phyloP scores from a whole-genome alignment of 2,888 invertebrate genomes.

The Eupsilia transversa region DNA sequence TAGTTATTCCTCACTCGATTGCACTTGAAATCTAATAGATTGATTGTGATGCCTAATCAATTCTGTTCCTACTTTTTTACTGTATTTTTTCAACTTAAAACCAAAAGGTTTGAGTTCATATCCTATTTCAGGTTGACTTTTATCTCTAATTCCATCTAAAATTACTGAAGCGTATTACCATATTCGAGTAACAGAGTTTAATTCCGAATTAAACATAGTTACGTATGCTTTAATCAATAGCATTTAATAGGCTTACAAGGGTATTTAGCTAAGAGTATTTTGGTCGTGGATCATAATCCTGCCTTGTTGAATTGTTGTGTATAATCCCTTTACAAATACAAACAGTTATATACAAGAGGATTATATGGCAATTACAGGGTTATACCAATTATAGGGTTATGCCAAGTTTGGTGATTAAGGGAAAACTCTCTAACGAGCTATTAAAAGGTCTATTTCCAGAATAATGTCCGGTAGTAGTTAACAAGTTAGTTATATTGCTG shows the following conservation, averaged over 20 bases:
- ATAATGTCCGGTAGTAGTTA: not conserved
- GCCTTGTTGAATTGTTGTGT: conserved; percentile 19
- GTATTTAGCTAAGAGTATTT: conserved; percentile 1
- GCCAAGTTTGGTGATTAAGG: conserved; percentile 14
- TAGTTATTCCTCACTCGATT: not conserved
- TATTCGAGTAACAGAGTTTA: conserved; percentile 6
- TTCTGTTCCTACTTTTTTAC: not conserved
- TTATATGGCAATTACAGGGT: conserved; percentile 17
- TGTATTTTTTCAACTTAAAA: not conserved
- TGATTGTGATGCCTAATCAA: not conserved
- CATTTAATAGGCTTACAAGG: conserved; percentile 23
- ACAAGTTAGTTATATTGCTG: not conserved
- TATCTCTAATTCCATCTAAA: not conserved
- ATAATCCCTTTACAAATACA: conserved; percentile 36
- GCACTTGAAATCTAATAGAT: not conserved
- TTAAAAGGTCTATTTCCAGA: conserved; percentile 11
- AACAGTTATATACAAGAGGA: conserved; percentile 30
- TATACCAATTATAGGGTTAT: conserved; percentile 19
- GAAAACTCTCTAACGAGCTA: not conserved
- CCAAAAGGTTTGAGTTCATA: not conserved
- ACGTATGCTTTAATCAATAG: conserved; percentile 8
- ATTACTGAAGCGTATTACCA: not conserved
- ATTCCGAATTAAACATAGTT: not conserved
- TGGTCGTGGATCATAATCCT: conserved; percentile 23
- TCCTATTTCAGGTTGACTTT: not conserved